Evolutionary conservation across 2,113 vertebrate genomes (phyloP), one percentile per base, ranked within the genome.

Genomic region (Zapus hudsonius): DNA sequence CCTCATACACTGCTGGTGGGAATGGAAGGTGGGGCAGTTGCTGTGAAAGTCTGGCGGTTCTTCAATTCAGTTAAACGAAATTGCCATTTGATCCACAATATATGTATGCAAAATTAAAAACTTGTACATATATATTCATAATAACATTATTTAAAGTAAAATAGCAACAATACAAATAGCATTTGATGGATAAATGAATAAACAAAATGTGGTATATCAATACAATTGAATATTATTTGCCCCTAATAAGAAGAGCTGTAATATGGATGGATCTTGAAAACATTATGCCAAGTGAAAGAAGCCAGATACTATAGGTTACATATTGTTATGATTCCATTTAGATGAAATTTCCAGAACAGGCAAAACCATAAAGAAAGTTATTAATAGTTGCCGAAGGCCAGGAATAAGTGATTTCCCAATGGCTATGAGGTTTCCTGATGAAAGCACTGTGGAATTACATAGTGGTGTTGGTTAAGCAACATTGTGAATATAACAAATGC

Each of bases 381-480:
- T 55, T 38, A 66, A 38, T 55, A 61, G 42, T 22, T 67, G 44
- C 33, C 16, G 52, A 47, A 70, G 70, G 15, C 10, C 67, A 59
- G 0, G 40, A 22, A 17, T 36, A n/a, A 96, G 20, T 76, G 57
- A 63, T 52, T 89, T 55, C 67, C 36, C 57, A 31, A 88, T 55
- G n/a, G 33, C 52, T 16, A 59, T 23, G 52, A 61, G 40, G 1
- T 63, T 73, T 91, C 44, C 74, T 89, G 59, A 79, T 83, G 72
- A 90, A 84, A 87, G 55, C 55, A 2, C 89, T 89, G 84, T 74
- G 55, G 47, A 78, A 89, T 25, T 79, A 86, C 31, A 83, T 10
- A 75, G 64, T 42, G 3, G 73, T 86, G 33, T 40, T 63, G 36
- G 12, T 42, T 38, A 1, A 19, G 31, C 40, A 69, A 36, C 36